phyloP scores from a whole-genome alignment of 2,888 invertebrate species.

The Hypena proboscidalis region DNA sequence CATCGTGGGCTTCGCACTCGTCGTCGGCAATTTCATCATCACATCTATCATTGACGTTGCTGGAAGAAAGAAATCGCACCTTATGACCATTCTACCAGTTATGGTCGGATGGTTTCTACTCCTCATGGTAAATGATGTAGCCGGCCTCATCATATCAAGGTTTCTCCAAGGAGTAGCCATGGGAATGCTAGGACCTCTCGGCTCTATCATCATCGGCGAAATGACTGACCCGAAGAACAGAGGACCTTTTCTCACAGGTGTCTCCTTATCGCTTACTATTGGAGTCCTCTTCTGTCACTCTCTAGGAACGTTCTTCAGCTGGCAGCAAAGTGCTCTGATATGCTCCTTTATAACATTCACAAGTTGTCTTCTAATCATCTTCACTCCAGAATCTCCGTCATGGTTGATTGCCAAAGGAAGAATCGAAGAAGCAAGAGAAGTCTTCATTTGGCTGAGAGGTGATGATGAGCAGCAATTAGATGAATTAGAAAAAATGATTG shows the following conservation, averaged over 20 bases:
- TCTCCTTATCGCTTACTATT: slow-evolving; percentile 85
- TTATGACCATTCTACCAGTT: slow-evolving; percentile 82
- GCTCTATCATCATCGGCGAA: slow-evolving; percentile 86
- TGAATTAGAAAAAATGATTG: slow-evolving; percentile 79
- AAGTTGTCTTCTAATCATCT: slow-evolving; percentile 80
- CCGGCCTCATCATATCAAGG: slow-evolving; percentile 77
- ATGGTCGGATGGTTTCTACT: slow-evolving; percentile 86
- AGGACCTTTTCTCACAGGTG: slow-evolving; percentile 86
- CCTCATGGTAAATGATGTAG: slow-evolving; percentile 73
- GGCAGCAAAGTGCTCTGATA: slow-evolving; percentile 84
- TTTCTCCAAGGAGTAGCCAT: slow-evolving; percentile 82
- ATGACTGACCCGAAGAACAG: slow-evolving; percentile 86
- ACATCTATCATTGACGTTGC: slow-evolving; percentile 83
- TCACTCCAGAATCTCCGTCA: slow-evolving; percentile 87
- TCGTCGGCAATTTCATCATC: slow-evolving; percentile 84
- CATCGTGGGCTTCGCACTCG: slow-evolving; percentile 86
- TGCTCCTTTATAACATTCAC: slow-evolving; percentile 80
- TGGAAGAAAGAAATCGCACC: slow-evolving; percentile 84
- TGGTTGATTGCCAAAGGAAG: slow-evolving; percentile 87
- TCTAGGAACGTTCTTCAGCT: slow-evolving; percentile 85
- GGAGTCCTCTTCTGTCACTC: slow-evolving; percentile 87
- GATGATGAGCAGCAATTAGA: slow-evolving; percentile 61
- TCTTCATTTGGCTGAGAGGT: slow-evolving; percentile 86
- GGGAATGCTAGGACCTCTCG: slow-evolving; percentile 84
- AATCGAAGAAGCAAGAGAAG: slow-evolving; percentile 81